phyloP scores from a whole-genome alignment of 2,113 vertebrate species.

The Grammomys surdaster region DNA sequence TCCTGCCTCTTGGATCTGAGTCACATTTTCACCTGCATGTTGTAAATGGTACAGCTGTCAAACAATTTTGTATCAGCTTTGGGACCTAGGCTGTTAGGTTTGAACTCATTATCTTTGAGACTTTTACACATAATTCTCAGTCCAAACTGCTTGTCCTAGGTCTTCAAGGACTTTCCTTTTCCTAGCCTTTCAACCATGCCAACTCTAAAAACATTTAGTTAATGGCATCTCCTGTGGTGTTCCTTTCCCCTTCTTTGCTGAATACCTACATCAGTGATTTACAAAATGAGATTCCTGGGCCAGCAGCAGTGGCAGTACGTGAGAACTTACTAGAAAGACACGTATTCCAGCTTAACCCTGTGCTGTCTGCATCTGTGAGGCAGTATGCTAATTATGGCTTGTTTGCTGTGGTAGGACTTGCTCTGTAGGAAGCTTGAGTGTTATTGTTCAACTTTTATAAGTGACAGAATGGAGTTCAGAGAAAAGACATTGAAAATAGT shows the following conservation, averaged over 20 bases:
- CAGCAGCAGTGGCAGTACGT: too few species aligned
- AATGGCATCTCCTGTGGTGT: background rate
- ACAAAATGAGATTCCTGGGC: background rate
- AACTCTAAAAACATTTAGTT: background rate
- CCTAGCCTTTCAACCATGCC: background rate
- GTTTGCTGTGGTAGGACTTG: background rate
- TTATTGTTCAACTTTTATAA: background rate
- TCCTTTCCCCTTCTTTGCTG: background rate
- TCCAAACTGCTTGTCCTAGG: background rate
- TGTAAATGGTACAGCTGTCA: background rate
- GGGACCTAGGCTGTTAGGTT: background rate
- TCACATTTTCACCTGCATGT: slow-evolving; percentile 22
- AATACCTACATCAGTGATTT: background rate
- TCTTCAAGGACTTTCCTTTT: background rate
- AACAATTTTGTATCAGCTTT: background rate
- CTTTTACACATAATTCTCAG: background rate
- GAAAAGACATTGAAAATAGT: background rate
- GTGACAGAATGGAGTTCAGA: background rate
- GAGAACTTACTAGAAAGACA: background rate
- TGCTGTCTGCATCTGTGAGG: background rate
- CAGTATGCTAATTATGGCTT: background rate
- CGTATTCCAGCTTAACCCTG: background rate
- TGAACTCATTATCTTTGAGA: background rate
- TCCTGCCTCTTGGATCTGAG: slow-evolving; percentile 33
- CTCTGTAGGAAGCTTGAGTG: background rate